Evolutionary conservation across 2,888 invertebrate genomes (phyloP).

Genomic region (Pyrrhia umbra): DNA sequence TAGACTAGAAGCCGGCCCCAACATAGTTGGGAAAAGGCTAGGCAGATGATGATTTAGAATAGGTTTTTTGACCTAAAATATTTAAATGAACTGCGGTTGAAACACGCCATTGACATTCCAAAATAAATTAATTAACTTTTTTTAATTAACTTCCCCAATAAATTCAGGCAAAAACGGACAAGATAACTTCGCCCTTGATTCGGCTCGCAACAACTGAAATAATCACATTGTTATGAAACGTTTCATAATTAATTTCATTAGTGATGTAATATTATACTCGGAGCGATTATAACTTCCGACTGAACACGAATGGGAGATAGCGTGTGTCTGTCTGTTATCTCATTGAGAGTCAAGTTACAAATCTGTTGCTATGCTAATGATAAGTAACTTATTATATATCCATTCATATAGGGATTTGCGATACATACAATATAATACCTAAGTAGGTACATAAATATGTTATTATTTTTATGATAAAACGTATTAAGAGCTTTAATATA

Average conservation of each 20-base stretch:
- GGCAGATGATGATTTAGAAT: too few relatives aligned
- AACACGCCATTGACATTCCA: too few relatives aligned
- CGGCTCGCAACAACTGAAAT: neutral
- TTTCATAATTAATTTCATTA: conserved; percentile 18
- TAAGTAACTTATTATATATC: conserved; percentile 1
- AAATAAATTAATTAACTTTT: too few relatives aligned
- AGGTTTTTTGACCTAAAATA: too few relatives aligned
- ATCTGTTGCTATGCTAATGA: conserved; percentile 27
- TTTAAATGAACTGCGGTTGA: too few relatives aligned
- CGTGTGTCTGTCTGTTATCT: conserved; percentile 37
- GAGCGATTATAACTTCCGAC: conserved; percentile 33
- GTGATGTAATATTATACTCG: conserved; percentile 27
- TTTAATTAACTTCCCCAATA: neutral
- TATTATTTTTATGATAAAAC: neutral
- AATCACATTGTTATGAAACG: conserved; percentile 1
- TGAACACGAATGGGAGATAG: conserved; percentile 18
- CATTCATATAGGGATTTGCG: conserved; percentile 2
- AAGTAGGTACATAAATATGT: too few relatives aligned
- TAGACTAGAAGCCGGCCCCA: too few relatives aligned
- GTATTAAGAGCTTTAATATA: neutral
- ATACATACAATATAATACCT: neutral
- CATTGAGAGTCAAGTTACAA: conserved; percentile 19
- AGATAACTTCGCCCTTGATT: neutral
- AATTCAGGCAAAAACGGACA: neutral
- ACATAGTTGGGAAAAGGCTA: too few relatives aligned